Percentiles rank a stretch among this genome's conserved stretches.
These are phyloP conservation scores for Pteruthius melanotis DNA, from an alignment of 2,113 vertebrate genomes.

Conservation along the genomic window DNA sequence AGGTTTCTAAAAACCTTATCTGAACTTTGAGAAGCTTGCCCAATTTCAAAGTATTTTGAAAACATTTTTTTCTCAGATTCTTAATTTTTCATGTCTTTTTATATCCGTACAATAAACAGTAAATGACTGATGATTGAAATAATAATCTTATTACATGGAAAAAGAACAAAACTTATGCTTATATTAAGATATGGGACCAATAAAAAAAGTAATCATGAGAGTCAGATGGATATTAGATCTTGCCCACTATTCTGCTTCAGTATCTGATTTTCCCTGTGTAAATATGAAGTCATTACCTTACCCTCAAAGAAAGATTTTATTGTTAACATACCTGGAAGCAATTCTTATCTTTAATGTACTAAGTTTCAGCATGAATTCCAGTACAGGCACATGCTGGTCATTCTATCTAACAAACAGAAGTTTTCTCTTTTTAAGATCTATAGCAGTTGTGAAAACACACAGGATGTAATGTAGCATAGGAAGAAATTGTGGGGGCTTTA, in stretches of 20 bases:
- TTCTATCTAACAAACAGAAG: neutral
- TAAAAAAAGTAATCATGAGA: neutral
- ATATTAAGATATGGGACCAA: neutral
- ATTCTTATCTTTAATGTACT: conserved; percentile 23
- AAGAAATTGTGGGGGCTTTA: neutral
- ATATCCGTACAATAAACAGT: neutral
- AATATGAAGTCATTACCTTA: conserved; percentile 28
- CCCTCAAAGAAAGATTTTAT: neutral
- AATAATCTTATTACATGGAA: neutral
- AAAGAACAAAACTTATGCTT: neutral
- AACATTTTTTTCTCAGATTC: neutral
- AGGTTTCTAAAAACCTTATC: neutral
- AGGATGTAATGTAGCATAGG: neutral
- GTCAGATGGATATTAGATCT: neutral
- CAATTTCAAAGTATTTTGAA: neutral
- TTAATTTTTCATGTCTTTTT: neutral
- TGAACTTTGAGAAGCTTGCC: neutral
- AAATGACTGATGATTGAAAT: neutral
- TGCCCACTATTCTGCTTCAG: neutral
- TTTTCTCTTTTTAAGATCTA: neutral
- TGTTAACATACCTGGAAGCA: conserved; percentile 45
- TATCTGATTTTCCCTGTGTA: conserved; percentile 16
- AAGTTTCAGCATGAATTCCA: neutral
- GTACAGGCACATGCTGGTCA: neutral
- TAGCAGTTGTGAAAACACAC: conserved; percentile 56